Conservation (phyloP, 2,113 vertebrate species). For the Mungos mungo region DNA sequence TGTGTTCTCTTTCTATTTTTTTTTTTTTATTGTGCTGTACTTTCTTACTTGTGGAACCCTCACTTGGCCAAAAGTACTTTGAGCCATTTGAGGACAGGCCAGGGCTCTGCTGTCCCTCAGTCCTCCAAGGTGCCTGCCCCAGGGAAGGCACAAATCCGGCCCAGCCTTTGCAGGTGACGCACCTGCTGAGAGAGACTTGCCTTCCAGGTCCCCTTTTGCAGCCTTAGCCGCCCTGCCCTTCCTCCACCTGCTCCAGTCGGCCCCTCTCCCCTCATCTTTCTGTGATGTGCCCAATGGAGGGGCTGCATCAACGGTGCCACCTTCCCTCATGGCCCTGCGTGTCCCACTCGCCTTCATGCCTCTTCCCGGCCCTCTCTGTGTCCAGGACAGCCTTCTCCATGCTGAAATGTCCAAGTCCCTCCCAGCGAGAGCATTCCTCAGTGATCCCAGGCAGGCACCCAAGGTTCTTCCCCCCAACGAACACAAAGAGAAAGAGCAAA, state of each 20-base stretch:
- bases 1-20: background rate
- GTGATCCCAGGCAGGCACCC: background rate
- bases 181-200: background rate
- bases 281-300: background rate
- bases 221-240: background rate
- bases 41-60: background rate
- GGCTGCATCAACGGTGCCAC: background rate
- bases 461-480: background rate
- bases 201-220: no score
- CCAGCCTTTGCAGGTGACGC: background rate
- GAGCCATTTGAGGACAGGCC: background rate
- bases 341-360: background rate
- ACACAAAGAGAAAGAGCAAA: background rate
- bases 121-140: background rate
- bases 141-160: background rate
- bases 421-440: no score
- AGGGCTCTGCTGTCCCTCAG: background rate
- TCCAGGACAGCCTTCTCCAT: background rate
- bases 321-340: background rate
- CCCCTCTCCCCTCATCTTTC: background rate
- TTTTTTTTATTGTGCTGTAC: background rate
- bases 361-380: background rate
- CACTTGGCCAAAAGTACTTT: no score
- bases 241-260: background rate
- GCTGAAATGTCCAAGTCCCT: background rate